A percentile compares a stretch with the other conserved stretches of the same genome.
phyloP scores from a whole-genome alignment of 2,113 vertebrate genomes.

The Gopherus evgoodei region DNA sequence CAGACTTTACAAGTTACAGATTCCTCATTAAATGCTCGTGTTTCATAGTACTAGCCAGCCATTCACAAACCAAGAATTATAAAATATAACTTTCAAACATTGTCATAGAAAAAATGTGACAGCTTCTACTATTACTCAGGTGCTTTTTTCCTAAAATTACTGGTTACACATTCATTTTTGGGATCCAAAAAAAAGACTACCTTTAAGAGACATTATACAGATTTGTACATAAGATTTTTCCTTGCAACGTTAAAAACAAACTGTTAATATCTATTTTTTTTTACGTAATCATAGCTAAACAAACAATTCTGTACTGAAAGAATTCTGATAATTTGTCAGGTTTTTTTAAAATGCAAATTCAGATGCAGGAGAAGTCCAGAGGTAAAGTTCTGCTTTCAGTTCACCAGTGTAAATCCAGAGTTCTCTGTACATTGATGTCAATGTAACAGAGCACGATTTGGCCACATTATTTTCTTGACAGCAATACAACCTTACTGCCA shows the following conservation, averaged over 20 bases:
- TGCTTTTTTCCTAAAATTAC: background rate
- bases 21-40: background rate
- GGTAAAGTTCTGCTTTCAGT: background rate
- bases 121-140: background rate
- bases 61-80: background rate
- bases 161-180: background rate
- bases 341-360: background rate
- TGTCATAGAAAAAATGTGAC: background rate
- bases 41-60: background rate
- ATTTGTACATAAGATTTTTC: background rate
- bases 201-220: conserved; percentile 13
- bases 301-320: background rate
- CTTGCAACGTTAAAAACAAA: background rate
- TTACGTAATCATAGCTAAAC: background rate
- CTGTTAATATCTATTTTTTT: background rate
- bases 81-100: background rate
- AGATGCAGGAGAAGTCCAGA: background rate
- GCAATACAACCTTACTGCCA: accelerated
- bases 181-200: background rate
- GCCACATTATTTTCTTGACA: background rate
- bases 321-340: background rate
- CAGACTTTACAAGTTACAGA: background rate
- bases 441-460: background rate
- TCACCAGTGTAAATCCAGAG: background rate
- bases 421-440: background rate